These are phyloP conservation scores for Pterois miles DNA, from an alignment of 2,797 vertebrate species.

Conservation along the genomic window DNA sequence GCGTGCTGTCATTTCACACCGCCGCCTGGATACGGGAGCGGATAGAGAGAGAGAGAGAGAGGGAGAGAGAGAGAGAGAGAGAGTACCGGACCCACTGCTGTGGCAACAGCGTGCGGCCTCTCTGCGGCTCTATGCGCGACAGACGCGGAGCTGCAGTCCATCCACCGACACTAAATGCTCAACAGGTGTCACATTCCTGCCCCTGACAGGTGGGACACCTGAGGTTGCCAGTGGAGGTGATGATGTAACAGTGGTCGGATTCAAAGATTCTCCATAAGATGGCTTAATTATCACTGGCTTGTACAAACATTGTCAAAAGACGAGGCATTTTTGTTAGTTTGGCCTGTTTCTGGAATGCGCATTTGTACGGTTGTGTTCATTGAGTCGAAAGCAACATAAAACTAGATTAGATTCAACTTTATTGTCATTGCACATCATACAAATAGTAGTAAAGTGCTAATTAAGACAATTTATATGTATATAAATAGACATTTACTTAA, in stretches of 20 bases:
- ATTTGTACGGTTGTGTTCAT: neutral
- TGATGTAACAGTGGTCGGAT: neutral
- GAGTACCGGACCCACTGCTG: constrained; percentile 8
- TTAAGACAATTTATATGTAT: too few species aligned
- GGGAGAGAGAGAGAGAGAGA: too few species aligned
- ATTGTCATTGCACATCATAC: too few species aligned
- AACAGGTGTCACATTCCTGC: constrained; percentile 76
- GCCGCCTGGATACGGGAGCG: constrained; percentile 63
- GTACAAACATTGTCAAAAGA: neutral
- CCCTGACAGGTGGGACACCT: constrained; percentile 75
- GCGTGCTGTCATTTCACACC: constrained; percentile 83
- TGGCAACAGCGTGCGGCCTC: constrained; percentile 19
- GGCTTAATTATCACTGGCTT: neutral
- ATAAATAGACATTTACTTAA: too few species aligned
- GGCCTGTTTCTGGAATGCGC: neutral
- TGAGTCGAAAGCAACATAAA: neutral
- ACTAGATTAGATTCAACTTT: neutral
- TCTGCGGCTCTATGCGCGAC: constrained; percentile 8
- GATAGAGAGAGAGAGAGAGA: too few species aligned
- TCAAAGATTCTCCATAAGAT: neutral
- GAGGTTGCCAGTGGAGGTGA: constrained; percentile 13
- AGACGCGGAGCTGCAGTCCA: constrained; percentile 26
- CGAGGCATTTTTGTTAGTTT: neutral
- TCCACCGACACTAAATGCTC: constrained; percentile 13
- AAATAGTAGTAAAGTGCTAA: too few species aligned